Conservation (phyloP, 2,797 vertebrate species). For the Clamator glandarius region DNA sequence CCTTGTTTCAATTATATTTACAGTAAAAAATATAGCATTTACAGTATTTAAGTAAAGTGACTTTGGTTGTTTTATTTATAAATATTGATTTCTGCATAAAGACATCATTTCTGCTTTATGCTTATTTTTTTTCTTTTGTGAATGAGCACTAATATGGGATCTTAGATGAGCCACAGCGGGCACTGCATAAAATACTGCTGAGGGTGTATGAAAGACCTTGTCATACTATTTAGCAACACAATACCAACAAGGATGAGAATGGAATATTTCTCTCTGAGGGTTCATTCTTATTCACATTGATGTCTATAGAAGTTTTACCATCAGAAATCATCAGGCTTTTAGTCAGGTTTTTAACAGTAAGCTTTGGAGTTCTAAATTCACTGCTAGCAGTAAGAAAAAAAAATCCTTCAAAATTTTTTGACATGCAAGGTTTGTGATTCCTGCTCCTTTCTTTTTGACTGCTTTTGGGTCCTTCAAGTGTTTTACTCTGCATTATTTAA, state of each 20-base stretch:
- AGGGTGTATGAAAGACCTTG: not conserved
- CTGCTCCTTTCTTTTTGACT: not conserved
- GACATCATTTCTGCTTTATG: conserved; percentile 29
- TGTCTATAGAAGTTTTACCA: not conserved
- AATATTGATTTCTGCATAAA: conserved; percentile 53
- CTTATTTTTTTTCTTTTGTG: conserved; percentile 4
- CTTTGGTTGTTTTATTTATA: conserved; percentile 55
- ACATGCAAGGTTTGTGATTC: not conserved
- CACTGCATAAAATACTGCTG: conserved; percentile 10
- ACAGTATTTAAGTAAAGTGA: conserved; percentile 52
- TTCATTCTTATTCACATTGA: not conserved
- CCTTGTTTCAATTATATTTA: conserved; percentile 66
- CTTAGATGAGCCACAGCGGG: conserved; percentile 6
- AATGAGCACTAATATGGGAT: not conserved
- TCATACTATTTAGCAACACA: not conserved
- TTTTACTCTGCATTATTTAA: not conserved
- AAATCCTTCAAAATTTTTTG: not conserved
- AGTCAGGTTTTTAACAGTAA: not conserved
- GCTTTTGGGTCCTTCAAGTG: not conserved
- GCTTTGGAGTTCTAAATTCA: not conserved
- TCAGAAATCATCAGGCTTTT: not conserved
- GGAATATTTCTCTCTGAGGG: not conserved
- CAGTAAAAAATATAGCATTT: conserved; percentile 53
- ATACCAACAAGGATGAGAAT: not conserved
- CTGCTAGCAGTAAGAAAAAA: not conserved